Conservation (phyloP, 2,113 vertebrate species). For the Dipodomys stephensi region DNA sequence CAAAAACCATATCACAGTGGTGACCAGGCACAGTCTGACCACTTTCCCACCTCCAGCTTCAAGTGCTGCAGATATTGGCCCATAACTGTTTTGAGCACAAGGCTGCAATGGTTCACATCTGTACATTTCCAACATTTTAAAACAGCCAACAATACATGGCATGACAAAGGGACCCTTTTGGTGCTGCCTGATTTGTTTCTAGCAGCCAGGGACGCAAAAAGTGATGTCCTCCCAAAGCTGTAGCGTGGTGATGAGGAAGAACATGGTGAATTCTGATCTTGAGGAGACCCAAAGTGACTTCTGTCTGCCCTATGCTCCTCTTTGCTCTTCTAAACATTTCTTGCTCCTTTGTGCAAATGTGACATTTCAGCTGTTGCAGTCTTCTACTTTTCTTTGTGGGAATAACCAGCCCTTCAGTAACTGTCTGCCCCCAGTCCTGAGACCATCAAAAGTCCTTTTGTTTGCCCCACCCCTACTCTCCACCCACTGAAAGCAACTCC, state of each 20-base stretch:
- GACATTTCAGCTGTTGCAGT: slow-evolving; percentile 70
- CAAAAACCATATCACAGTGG: no score
- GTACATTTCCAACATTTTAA: slow-evolving; percentile 51
- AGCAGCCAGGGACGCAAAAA: slow-evolving; percentile 16
- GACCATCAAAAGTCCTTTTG: slow-evolving; percentile 69
- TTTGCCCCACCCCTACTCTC: neutral
- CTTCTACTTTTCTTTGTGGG: slow-evolving; percentile 54
- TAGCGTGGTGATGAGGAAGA: neutral
- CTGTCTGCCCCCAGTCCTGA: neutral
- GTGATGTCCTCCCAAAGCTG: neutral
- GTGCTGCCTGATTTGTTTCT: neutral
- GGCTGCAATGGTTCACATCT: slow-evolving; percentile 41
- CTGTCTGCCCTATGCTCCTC: neutral
- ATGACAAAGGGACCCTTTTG: slow-evolving; percentile 15
- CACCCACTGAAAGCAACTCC: neutral
- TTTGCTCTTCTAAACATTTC: slow-evolving; percentile 7
- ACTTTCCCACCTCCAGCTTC: neutral
- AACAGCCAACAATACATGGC: slow-evolving; percentile 10
- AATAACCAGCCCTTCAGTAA: slow-evolving; percentile 14
- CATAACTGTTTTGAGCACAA: slow-evolving; percentile 53
- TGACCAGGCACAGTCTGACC: neutral
- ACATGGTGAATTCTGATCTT: neutral
- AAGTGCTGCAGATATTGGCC: neutral
- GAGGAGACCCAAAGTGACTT: neutral
- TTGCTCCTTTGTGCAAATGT: slow-evolving; percentile 69